Percentiles rank a stretch among this genome's conserved stretches.
Evolutionary conservation across 2,797 vertebrate genomes (phyloP).

Genomic region (Pipistrellus nathusii): DNA sequence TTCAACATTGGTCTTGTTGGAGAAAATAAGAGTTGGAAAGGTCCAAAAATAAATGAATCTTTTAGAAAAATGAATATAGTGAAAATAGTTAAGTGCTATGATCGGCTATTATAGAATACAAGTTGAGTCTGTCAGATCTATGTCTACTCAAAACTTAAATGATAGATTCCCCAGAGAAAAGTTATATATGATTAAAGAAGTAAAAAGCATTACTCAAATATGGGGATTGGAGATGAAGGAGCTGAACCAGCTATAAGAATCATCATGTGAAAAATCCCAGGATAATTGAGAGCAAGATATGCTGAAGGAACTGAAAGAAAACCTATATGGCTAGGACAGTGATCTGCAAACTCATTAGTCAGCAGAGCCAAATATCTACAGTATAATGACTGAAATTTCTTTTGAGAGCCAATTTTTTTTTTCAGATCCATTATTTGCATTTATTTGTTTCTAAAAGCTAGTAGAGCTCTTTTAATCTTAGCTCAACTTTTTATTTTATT

Average conservation of each 20-base stretch:
- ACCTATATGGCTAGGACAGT: not conserved
- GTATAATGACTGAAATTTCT: too few species aligned
- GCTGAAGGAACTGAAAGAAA: not conserved
- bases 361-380: too few species aligned
- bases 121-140: not conserved
- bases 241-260: not conserved
- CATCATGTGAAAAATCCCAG: not conserved
- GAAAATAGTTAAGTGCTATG: not conserved
- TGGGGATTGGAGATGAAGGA: not conserved
- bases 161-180: conserved; percentile 22
- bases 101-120: not conserved
- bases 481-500: not conserved
- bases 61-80: not conserved
- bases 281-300: not conserved
- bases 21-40: not conserved
- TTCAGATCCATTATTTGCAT: not conserved
- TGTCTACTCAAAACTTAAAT: not conserved
- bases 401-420: too few species aligned
- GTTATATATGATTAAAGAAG: not conserved
- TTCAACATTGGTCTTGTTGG: not conserved
- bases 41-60: not conserved
- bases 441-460: not conserved
- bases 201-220: not conserved
- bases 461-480: not conserved
- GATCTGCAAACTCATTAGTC: too few species aligned